phyloP scores from a whole-genome alignment of 2,888 invertebrate genomes.

The Pristionchus mayeri region DNA sequence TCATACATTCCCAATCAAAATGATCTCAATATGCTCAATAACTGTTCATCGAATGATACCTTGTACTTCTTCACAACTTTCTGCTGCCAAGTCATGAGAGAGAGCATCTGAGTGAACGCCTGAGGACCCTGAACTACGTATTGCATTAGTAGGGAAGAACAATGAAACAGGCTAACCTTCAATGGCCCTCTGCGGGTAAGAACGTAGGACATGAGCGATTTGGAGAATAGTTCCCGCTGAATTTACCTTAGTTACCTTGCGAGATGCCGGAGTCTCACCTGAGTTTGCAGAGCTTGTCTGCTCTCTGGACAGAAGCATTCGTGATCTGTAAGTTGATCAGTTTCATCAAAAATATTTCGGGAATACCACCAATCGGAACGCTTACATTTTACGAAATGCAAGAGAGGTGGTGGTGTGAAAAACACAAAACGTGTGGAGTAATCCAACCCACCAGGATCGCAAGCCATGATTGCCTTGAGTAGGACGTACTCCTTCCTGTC shows the following conservation, averaged over 20 bases:
- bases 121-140: not conserved
- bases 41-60: not conserved
- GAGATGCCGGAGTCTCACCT: not conserved
- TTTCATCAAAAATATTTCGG: too few species aligned
- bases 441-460: conserved; percentile 36
- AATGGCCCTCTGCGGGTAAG: not conserved
- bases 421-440: too few species aligned
- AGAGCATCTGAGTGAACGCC: conserved; percentile 26
- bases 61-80: not conserved
- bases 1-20: too few species aligned
- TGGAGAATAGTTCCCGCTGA: conserved; percentile 13
- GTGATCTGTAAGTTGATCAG: not conserved
- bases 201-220: conserved; percentile 24
- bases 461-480: conserved; percentile 10
- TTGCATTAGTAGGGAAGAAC: not conserved
- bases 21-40: too few species aligned
- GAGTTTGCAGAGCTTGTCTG: not conserved
- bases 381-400: too few species aligned
- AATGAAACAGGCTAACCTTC: not conserved
- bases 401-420: too few species aligned
- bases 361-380: too few species aligned
- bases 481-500: conserved; percentile 20
- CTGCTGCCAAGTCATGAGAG: conserved; percentile 3
- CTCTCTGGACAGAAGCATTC: not conserved
- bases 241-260: not conserved